Percentiles rank a stretch among this genome's conserved stretches.
These are phyloP conservation scores for Parapristionchus giblindavisi DNA, from an alignment of 2,888 invertebrate species.

Conservation along the genomic window DNA sequence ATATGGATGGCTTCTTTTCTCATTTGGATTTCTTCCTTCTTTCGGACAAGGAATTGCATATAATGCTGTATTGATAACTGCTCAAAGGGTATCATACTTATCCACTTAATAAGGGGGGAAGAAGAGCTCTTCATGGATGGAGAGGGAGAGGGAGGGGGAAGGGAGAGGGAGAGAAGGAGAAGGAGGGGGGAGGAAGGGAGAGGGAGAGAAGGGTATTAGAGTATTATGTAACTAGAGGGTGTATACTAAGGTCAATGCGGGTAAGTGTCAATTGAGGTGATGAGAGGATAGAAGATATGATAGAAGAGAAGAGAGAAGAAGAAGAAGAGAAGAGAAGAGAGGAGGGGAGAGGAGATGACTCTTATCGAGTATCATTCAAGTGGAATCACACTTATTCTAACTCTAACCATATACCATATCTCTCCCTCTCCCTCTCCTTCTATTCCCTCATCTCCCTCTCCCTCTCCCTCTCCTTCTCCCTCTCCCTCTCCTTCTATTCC, in stretches of 20 bases:
- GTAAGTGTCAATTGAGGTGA: constrained; percentile 38
- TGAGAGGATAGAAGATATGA: neutral
- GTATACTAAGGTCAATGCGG: constrained; percentile 29
- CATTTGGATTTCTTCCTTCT: constrained; percentile 59
- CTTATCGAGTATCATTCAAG: neutral
- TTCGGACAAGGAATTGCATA: constrained; percentile 65
- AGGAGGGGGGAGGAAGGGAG: neutral
- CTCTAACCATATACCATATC: no score
- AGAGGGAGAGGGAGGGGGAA: neutral
- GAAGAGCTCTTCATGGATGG: neutral
- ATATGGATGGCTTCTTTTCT: constrained; percentile 55
- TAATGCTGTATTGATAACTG: constrained; percentile 63
- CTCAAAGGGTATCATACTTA: constrained; percentile 59
- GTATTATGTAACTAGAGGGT: constrained; percentile 26
- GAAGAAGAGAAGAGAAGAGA: constrained; percentile 9
- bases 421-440: no score
- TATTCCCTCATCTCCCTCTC: no score
- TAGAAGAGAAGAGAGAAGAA: constrained; percentile 1
- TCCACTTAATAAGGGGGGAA: neutral
- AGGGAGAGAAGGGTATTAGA: constrained; percentile 7
- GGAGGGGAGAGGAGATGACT: neutral
- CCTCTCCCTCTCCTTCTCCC: no score
- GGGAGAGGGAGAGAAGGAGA: neutral
- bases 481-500: no score
- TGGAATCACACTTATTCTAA: no score